Base-by-base conservation (phyloP, 2,113 vertebrate genomes). In the Pantherophis guttatus region DNA sequence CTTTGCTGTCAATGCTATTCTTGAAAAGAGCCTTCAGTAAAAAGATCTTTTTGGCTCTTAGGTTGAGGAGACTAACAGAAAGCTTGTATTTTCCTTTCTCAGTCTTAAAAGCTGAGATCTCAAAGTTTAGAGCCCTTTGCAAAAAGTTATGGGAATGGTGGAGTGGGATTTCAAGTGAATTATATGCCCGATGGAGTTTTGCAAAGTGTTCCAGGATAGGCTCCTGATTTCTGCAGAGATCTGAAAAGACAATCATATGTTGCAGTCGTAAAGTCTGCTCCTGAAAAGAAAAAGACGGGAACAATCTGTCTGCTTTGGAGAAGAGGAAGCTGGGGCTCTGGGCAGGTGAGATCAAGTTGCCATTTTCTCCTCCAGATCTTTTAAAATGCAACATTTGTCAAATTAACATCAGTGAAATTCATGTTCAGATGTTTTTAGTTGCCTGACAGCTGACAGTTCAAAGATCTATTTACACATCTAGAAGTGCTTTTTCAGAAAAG, bases 401-500 rank as follows among this genome's bases (percentile, higher is more conserved):
- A 48, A 93, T 57, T 48, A 96, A 94, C 92, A 94, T 57, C 10
- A 90, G 90, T 91, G 50, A 48, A 95, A 96, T 94, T 89, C 55
- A 21, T 33, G 39, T 89, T 93, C 91, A 93, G 92, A 88, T n/a
- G 59, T 95, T 96, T 96, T 97, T 93, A 94, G 90, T 93, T 50
- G 19, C 86, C 92, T 96, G 94, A 95, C 95, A 96, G 97, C 94
- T 91, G 94, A 54, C 93, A 81, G 54, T 29, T 55, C n/a, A 88
- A 95, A 95, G 75, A 87, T 86, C 86, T 96, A 94, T 96, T 62
- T 97, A 86, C 62, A 97, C 96, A 96, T 93, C 87, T 93, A 89
- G 95, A 96, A 91, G 89, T 70, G 88, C 89, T 95, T 97, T 97
- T 96, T 96, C 96, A 96, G 95, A 96, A 92, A 97, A 97, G 92